Conservation (phyloP, 2,113 vertebrate genomes). For the Actinemys pallida region DNA sequence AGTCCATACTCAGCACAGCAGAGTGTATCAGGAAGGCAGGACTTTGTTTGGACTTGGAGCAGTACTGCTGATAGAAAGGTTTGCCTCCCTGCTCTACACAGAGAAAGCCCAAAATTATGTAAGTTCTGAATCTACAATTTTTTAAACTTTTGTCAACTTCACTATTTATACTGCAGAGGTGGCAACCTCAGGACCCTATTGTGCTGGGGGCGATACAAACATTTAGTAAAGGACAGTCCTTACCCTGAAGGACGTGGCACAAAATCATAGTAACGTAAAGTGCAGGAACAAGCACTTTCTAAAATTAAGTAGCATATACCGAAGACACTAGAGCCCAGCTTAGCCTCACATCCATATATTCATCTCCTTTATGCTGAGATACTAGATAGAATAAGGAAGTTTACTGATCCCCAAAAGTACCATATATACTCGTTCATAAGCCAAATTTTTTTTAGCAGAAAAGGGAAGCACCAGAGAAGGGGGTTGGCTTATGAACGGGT, state of each 20-base stretch:
- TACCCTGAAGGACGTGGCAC: background rate
- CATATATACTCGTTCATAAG: too few relatives aligned
- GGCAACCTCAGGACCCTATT: background rate
- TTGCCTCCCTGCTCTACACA: background rate
- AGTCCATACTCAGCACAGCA: background rate
- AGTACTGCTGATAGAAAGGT: background rate
- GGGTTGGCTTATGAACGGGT: too few relatives aligned
- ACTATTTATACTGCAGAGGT: rapidly evolving
- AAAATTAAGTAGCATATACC: background rate
- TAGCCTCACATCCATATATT: background rate
- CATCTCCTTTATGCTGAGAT: background rate
- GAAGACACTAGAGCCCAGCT: background rate
- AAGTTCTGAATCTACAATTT: background rate
- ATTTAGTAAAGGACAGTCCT: background rate
- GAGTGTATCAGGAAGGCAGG: background rate
- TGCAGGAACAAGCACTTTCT: background rate
- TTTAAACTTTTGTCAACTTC: background rate
- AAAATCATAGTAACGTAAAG: background rate
- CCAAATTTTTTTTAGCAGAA: too few relatives aligned
- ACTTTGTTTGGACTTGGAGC: background rate
- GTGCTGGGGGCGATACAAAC: background rate
- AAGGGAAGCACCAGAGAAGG: too few relatives aligned
- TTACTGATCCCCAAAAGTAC: background rate
- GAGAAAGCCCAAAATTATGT: background rate
- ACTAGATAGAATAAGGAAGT: background rate